Conservation (phyloP, 2,113 vertebrate genomes). For the Gymnorhina tibicen region DNA sequence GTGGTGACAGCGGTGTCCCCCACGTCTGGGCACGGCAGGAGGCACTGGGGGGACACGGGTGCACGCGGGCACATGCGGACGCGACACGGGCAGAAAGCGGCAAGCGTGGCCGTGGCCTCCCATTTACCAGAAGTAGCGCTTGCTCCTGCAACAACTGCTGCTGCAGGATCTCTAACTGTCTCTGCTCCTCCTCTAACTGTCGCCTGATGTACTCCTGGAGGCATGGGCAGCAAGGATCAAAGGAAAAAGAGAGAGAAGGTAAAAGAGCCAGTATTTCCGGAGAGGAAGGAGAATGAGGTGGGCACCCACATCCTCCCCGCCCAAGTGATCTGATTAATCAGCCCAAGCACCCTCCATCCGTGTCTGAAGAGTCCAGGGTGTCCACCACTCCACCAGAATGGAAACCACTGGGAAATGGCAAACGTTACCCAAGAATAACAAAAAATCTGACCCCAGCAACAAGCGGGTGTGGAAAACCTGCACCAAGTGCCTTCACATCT, state of each 20-base stretch:
- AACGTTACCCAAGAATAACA: background rate
- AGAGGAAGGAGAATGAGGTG: slow-evolving; percentile 1
- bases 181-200: slow-evolving; percentile 99
- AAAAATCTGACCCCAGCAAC: background rate
- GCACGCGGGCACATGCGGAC: background rate
- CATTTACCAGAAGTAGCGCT: slow-evolving; percentile 97
- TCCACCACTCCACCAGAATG: background rate
- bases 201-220: slow-evolving; percentile 98
- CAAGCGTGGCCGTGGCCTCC: slow-evolving; percentile 31
- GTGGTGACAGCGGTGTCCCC: background rate
- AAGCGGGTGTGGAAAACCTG: background rate
- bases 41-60: background rate
- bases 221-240: slow-evolving; percentile 61
- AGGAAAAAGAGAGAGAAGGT: slow-evolving; percentile 69
- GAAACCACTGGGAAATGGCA: background rate
- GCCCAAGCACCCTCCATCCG: background rate
- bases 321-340: background rate
- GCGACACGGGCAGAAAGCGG: background rate
- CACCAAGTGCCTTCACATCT: background rate
- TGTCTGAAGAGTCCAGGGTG: background rate
- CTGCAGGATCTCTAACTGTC: slow-evolving; percentile 99
- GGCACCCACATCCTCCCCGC: background rate
- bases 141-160: slow-evolving; percentile 99
- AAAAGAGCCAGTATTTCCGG: slow-evolving; percentile 63
- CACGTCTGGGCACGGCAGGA: background rate